These are phyloP conservation scores for Bos javanicus DNA, from an alignment of 2,113 vertebrate genomes.

Conservation along the genomic window DNA sequence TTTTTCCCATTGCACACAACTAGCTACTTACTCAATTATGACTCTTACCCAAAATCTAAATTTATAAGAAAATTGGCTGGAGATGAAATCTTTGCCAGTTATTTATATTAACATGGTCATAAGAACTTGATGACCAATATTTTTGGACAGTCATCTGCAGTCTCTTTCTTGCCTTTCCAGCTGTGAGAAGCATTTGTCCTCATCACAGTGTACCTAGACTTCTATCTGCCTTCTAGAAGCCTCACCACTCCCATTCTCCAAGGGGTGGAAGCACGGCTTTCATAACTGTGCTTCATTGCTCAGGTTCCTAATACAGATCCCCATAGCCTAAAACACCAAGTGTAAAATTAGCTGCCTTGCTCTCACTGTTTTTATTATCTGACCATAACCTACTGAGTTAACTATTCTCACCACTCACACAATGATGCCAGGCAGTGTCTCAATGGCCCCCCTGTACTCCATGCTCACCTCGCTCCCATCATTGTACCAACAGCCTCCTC, in stretches of 20 bases:
- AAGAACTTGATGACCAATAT: neutral
- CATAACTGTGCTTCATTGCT: neutral
- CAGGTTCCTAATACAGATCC: neutral
- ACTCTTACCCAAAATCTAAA: conserved; percentile 36
- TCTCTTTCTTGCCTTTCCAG: neutral
- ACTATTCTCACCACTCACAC: neutral
- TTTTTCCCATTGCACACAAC: neutral
- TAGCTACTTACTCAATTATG: conserved; percentile 3
- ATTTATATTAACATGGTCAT: neutral
- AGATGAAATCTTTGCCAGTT: conserved; percentile 31
- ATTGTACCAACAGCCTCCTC: neutral
- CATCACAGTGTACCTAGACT: neutral
- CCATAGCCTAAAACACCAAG: neutral
- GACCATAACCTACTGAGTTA: neutral
- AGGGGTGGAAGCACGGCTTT: neutral
- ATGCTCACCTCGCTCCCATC: neutral
- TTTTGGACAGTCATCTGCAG: conserved; percentile 7
- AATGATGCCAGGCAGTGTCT: neutral
- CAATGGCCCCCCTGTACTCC: neutral
- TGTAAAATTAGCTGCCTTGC: neutral
- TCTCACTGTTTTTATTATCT: neutral
- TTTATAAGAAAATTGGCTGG: conserved; percentile 27
- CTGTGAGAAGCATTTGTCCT: neutral
- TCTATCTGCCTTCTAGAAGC: neutral
- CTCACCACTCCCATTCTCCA: neutral